Conservation (phyloP, 2,888 invertebrate species). For the Gymnoscelis rufifasciata region DNA sequence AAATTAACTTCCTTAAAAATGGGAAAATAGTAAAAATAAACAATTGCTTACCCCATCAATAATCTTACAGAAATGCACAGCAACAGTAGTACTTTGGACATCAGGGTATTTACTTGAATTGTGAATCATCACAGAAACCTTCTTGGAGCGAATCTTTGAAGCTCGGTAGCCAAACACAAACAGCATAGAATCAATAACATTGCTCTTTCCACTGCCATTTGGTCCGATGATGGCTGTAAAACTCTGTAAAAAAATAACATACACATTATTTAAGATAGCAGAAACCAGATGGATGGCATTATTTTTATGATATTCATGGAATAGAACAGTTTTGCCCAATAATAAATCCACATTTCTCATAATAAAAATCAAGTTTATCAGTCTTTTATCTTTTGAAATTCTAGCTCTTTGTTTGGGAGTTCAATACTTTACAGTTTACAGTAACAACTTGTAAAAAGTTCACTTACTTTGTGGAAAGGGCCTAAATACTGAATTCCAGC, state of each 20-base stretch:
- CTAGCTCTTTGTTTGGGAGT: no score
- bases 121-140: constrained; percentile 94
- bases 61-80: constrained; percentile 92
- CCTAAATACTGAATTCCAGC: constrained; percentile 90
- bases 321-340: no score
- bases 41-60: constrained; percentile 84
- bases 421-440: neutral
- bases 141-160: constrained; percentile 96
- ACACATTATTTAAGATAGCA: no score
- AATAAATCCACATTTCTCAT: no score
- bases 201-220: constrained; percentile 99
- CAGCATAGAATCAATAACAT: constrained; percentile 99
- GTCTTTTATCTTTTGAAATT: no score
- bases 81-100: constrained; percentile 88
- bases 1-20: no score
- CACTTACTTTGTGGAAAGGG: constrained; percentile 94
- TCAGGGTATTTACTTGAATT: constrained; percentile 89
- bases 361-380: no score
- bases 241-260: constrained; percentile 83
- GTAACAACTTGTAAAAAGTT: neutral
- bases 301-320: no score
- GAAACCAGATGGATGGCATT: no score
- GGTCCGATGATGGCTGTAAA: constrained; percentile 98
- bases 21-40: no score
- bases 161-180: constrained; percentile 99